These are phyloP conservation scores for Fabriciana adippe DNA, from an alignment of 2,888 invertebrate species.

Conservation along the genomic window DNA sequence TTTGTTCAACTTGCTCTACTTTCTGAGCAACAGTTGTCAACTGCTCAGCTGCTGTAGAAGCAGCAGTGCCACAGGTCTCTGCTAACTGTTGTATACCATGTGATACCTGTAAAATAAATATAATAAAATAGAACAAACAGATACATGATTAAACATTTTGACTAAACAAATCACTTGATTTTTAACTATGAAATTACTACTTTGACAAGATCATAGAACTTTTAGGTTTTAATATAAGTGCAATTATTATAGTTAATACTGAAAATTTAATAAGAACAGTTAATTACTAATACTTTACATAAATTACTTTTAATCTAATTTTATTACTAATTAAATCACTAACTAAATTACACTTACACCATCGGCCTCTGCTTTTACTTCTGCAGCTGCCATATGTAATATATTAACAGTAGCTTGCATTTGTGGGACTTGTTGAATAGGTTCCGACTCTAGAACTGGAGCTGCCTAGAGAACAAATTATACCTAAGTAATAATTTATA, in stretches of 20 bases:
- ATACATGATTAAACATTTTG: not conserved
- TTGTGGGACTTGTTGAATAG: conserved; percentile 69
- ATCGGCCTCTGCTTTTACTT: conserved; percentile 68
- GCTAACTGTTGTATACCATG: conserved; percentile 72
- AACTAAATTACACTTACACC: conserved; percentile 47
- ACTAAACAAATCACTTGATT: not conserved
- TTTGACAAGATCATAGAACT: too few species aligned
- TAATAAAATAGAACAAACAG: conserved; percentile 7
- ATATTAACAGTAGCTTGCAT: conserved; percentile 66
- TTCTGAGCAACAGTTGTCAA: conserved; percentile 66
- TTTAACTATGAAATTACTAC: too few species aligned
- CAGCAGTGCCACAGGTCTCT: conserved; percentile 71
- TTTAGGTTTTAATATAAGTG: too few species aligned
- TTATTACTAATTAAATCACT: not conserved
- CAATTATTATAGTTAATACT: not conserved
- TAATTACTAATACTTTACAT: too few species aligned
- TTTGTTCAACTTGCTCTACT: conserved; percentile 68
- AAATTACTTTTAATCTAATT: too few species aligned
- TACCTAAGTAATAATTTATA: not conserved
- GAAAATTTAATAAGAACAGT: not conserved
- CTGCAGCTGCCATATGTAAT: conserved; percentile 66
- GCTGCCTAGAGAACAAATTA: conserved; percentile 51
- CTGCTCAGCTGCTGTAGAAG: conserved; percentile 65
- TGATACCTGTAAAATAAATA: conserved; percentile 55
- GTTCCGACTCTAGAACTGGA: conserved; percentile 72